Base-by-base conservation (phyloP, 2,888 invertebrate species). In the Tortricodes alternella region DNA sequence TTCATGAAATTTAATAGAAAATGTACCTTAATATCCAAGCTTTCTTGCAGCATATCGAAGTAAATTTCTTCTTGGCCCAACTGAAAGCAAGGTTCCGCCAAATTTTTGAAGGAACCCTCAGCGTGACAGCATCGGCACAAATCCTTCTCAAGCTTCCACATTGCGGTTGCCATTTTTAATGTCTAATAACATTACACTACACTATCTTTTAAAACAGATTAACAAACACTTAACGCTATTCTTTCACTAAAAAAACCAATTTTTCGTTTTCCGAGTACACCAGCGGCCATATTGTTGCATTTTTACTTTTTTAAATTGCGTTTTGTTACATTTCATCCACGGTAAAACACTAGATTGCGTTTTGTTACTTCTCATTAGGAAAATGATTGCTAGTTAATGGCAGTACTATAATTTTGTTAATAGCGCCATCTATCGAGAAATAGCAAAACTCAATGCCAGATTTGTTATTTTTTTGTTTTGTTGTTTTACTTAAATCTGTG, bases 101-200 rank as follows among this genome's bases (percentile, higher is more conserved):
- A 70, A 60, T 76, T 78, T 53, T 70, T 74, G 61, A 80, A 85
- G 8, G 65, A 56, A 7, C 88, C 88, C 58, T 85, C 82, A 3
- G 76, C 68, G 48, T 82, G 85, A 70, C 88, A 89, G 62, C 88
- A 88, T 5, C 88, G 76, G 62, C 88, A 89, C 48, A 88, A 67
- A 60, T 81, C 75, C 11, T 74, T 78, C 38, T 83, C 83, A 11
- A 83, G 43, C 60, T 74, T 78, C 74, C 77, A 82, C 27, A 41
- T 63, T 61, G 70, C 66, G n/a, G 63, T 50, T 53, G 80, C 65
- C 83, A 84, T 84, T 67, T 71, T 76, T 18, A 50, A 46, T 35
- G 46, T 50, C 55, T 18, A 44, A 55, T 59, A 53, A 59, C 55
- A 49, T 49, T 44, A 56, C 56, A 56, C 50, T 43, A 43, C 35